Percentiles rank a stretch among this genome's conserved stretches.
These are phyloP conservation scores for Tipula unca DNA, from an alignment of 2,888 invertebrate species.

Conservation along the genomic window DNA sequence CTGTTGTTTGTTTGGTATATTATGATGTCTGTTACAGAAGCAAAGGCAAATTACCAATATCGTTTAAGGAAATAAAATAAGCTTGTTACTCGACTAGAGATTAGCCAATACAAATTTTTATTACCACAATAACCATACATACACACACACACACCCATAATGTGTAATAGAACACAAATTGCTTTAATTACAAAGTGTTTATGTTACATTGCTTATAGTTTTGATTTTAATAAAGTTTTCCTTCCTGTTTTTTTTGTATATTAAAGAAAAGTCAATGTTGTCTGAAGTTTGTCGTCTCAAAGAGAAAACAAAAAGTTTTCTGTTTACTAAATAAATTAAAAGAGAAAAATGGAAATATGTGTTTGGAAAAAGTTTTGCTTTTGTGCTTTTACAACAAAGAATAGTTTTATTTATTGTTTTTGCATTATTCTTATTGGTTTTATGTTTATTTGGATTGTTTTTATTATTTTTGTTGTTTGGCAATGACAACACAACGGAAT, in stretches of 20 bases:
- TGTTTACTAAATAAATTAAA: not conserved
- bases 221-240: not conserved
- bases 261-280: not conserved
- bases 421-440: not conserved
- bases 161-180: too few relatives aligned
- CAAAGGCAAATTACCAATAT: too few relatives aligned
- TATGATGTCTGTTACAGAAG: too few relatives aligned
- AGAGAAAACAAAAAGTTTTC: not conserved
- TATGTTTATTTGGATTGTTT: not conserved
- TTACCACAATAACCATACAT: not conserved
- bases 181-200: not conserved
- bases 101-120: too few relatives aligned
- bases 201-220: not conserved
- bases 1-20: too few relatives aligned
- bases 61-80: too few relatives aligned
- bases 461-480: not conserved
- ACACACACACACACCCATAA: not conserved
- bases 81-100: too few relatives aligned
- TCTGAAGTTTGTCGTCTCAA: not conserved
- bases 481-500: not conserved
- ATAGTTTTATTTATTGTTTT: not conserved
- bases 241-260: not conserved
- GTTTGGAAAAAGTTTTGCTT: not conserved
- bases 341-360: too few relatives aligned
- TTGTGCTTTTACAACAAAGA: not conserved